Base-by-base conservation (phyloP, 1,140 invertebrate species). In the Stenopsyche tienmushanensis region DNA sequence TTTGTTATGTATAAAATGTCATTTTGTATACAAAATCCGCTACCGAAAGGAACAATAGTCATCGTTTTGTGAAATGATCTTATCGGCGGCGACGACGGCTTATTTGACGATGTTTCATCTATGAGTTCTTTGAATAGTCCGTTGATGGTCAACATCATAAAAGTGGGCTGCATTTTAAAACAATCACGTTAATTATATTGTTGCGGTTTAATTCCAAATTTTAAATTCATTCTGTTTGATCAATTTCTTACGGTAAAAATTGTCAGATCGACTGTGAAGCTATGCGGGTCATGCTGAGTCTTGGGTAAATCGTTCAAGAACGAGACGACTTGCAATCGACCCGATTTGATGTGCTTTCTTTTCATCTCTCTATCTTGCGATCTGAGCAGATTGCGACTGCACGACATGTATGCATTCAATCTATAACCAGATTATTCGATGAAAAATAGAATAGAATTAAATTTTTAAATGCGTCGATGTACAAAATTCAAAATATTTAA, bases 1-100 rank as follows among this genome's bases (percentile, higher is more conserved):
- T 88, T 87, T 8, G 85, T 87, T 34, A 97, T 79, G 65, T 87
- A 88, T 1, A 95, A 75, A 65, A 89, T 84, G 73, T 97, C 94
- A 76, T 96, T 96, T 49, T 86, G 83, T 68, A 97, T 93, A 71
- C 90, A 91, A 76, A 89, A 94, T 26, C 92, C 90, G 44, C 87
- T 85, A 10, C 86, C 86, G 58, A 87, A 84, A 0, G 92, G 91
- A 47, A 94, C 87, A 66, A 96, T 90, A 1, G 92, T 81, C 69
- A 94, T 90, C 0, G 87, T 87, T 58, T 92, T 82, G 66, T 86
- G 88, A 76, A 97, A 97, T 24, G 87, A 86, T n/a, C 92, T 84
- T 5, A 89, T 75, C 0, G 86, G 82, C 15, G 81, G 76, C 15
- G 68, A 75, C 3, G 72, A 71, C 0, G 52, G 13, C 1, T 73